Conservation (phyloP, 2,113 vertebrate genomes). For the Pycnonotus jocosus region DNA sequence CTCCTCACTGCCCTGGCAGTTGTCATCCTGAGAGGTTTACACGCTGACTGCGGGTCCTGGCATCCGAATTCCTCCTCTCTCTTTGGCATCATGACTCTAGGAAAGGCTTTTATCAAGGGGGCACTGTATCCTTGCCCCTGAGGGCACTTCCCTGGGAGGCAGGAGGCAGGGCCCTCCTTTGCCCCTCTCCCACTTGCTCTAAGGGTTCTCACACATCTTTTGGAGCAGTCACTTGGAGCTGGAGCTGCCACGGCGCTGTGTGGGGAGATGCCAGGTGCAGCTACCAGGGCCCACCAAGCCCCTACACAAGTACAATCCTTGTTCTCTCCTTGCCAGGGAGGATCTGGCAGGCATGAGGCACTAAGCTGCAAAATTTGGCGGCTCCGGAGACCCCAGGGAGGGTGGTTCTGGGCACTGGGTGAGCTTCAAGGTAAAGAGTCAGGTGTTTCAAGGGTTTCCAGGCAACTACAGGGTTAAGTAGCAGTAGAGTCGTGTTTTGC, state of each 20-base stretch:
- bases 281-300: rapidly evolving
- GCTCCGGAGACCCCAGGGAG: background rate
- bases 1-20: background rate
- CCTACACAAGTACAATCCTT: background rate
- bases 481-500: background rate
- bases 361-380: background rate
- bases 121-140: background rate
- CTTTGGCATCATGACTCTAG: background rate
- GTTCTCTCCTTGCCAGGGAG: background rate
- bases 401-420: background rate
- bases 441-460: background rate
- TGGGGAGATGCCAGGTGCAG: rapidly evolving
- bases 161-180: background rate
- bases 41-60: rapidly evolving
- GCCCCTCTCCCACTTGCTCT: background rate
- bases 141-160: background rate
- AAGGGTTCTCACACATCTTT: rapidly evolving
- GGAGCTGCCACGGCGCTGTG: rapidly evolving
- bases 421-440: background rate
- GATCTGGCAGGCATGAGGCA: rapidly evolving
- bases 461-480: background rate
- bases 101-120: background rate
- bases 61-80: background rate
- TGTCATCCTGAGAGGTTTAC: rapidly evolving
- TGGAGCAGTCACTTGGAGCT: background rate